Percentiles rank a stretch among this genome's conserved stretches.
Conservation (phyloP, 2,888 invertebrate species). For the Pachliopta kotzebuea region DNA sequence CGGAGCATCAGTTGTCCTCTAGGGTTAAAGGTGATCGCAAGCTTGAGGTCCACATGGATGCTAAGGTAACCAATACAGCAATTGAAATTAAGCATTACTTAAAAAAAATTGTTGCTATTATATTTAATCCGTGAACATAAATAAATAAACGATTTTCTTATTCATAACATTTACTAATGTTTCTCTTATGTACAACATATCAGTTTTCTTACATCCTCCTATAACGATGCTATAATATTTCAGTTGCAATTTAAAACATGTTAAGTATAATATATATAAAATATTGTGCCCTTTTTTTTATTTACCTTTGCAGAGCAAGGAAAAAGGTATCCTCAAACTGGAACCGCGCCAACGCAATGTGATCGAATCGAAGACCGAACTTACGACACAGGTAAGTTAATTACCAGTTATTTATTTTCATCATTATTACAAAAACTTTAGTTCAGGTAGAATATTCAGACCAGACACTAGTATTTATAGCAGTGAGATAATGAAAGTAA, state of each 20-base stretch:
- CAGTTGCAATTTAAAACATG: no score
- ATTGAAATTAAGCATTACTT: not conserved
- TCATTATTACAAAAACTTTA: not conserved
- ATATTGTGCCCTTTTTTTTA: not conserved
- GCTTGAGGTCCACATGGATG: slow-evolving; percentile 51
- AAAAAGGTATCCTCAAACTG: slow-evolving; percentile 66
- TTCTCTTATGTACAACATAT: no score
- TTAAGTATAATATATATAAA: not conserved
- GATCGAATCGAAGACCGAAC: slow-evolving; percentile 52
- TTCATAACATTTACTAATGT: no score
- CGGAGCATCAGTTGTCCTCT: slow-evolving; percentile 47
- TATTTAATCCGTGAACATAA: no score
- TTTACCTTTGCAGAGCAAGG: slow-evolving; percentile 49
- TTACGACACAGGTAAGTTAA: slow-evolving; percentile 63
- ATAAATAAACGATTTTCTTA: no score
- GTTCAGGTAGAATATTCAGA: no score
- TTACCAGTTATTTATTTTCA: not conserved
- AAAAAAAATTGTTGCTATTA: no score
- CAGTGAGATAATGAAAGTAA: no score
- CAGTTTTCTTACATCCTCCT: no score
- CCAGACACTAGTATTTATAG: no score
- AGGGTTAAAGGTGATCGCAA: slow-evolving; percentile 43
- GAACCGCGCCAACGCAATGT: slow-evolving; percentile 55
- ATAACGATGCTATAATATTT: no score
- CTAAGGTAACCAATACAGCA: slow-evolving; percentile 49